phyloP scores from a whole-genome alignment of 1,140 invertebrate species.

The Solenopsis fugax region DNA sequence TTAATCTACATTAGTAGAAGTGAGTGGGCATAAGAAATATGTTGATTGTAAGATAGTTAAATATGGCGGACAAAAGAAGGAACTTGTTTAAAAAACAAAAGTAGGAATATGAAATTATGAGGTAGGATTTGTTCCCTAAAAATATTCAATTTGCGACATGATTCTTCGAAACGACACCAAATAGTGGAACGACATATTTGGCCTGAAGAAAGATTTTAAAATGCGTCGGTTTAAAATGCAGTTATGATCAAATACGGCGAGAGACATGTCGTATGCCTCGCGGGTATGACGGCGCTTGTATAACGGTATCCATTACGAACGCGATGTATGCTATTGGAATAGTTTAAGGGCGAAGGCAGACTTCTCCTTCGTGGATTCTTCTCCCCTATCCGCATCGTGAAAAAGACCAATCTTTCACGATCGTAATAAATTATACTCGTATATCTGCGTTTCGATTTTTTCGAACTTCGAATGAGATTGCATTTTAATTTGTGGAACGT shows the following conservation, averaged over 20 bases:
- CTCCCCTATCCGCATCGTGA: not conserved
- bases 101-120: not conserved
- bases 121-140: not conserved
- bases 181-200: not conserved
- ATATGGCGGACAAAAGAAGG: not conserved
- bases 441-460: not conserved
- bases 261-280: slow-evolving; percentile 34
- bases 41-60: not conserved
- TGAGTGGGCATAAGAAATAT: not conserved
- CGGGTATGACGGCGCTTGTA: slow-evolving; percentile 34
- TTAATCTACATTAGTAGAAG: too few species aligned
- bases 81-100: not conserved
- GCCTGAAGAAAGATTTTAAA: not conserved
- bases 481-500: slow-evolving; percentile 18
- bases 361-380: not conserved
- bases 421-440: not conserved
- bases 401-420: not conserved
- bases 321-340: slow-evolving; percentile 21
- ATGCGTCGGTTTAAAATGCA: slow-evolving; percentile 38
- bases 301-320: slow-evolving; percentile 65
- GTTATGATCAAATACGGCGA: slow-evolving; percentile 51
- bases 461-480: not conserved
- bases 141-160: not conserved
- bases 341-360: slow-evolving; percentile 51
- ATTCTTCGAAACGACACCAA: not conserved